Evolutionary conservation across 30 jellyfish, hydroid and myxozoan genomes (phyloP).

Genomic region (Clytia hemisphaerica): DNA sequence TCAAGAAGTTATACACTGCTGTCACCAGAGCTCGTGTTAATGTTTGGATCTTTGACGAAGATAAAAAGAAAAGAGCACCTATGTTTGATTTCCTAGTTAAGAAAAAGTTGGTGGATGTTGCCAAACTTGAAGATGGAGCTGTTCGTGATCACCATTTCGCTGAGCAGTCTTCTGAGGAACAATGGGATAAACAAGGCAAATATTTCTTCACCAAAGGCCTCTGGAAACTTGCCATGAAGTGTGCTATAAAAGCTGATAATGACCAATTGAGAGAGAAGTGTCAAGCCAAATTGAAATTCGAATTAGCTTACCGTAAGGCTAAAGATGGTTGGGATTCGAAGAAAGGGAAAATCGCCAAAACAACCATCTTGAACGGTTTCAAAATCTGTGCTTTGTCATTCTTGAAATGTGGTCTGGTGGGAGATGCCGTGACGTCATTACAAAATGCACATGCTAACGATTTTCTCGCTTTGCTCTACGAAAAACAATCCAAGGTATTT

Average conservation of each 20-base stretch:
- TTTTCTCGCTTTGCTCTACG: slow-evolving; percentile 42
- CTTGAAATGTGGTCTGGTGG: slow-evolving; percentile 48
- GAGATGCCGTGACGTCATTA: slow-evolving; percentile 47
- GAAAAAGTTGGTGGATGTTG: slow-evolving; percentile 35
- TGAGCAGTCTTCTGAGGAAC: slow-evolving; percentile 8
- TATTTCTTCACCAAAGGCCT: background rate
- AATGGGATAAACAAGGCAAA: slow-evolving; percentile 5
- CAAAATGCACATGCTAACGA: slow-evolving; percentile 53
- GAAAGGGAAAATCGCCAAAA: too few relatives aligned
- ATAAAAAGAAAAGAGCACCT: slow-evolving; percentile 61
- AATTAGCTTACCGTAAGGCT: too few relatives aligned
- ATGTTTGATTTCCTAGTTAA: slow-evolving; percentile 49
- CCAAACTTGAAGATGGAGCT: slow-evolving; percentile 23
- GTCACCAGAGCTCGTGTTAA: slow-evolving; percentile 82
- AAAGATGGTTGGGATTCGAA: too few relatives aligned
- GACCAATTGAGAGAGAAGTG: background rate
- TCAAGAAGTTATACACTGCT: slow-evolving; percentile 81
- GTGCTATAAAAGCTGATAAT: slow-evolving; percentile 4
- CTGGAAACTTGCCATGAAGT: slow-evolving; percentile 8
- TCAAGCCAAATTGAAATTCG: background rate
- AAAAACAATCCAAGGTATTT: slow-evolving; percentile 39
- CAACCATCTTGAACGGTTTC: too few relatives aligned
- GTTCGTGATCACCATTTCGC: background rate
- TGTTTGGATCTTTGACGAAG: slow-evolving; percentile 85
- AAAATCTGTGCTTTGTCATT: slow-evolving; percentile 34